phyloP scores from a whole-genome alignment of 2,797 vertebrate species.

The Lutjanus campechanus region DNA sequence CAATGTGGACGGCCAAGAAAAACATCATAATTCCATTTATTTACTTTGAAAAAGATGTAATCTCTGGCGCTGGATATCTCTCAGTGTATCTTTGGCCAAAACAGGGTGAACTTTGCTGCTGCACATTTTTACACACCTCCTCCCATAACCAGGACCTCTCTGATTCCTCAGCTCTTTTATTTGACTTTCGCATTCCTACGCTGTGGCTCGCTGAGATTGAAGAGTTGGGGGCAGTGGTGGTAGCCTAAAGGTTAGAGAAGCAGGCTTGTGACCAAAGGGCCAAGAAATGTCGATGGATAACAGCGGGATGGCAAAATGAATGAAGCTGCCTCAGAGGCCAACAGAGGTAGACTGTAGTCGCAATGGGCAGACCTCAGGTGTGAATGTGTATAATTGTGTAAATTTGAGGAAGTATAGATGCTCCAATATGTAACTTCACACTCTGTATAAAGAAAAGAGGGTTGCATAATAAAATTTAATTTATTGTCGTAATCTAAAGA shows the following conservation, averaged over 20 bases:
- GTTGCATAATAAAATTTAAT: too few species aligned
- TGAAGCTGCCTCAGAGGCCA: background rate
- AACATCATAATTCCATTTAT: constrained; percentile 84
- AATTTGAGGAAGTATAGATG: background rate
- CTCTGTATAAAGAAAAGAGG: too few species aligned
- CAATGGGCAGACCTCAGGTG: constrained; percentile 1
- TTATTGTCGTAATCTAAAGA: too few species aligned
- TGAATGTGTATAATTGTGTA: constrained; percentile 27
- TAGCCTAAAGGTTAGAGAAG: constrained; percentile 58
- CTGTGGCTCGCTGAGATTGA: constrained; percentile 54
- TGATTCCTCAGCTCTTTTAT: constrained; percentile 64
- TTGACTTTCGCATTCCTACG: constrained; percentile 78
- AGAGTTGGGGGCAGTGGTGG: constrained; percentile 3
- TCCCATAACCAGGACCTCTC: constrained; percentile 38
- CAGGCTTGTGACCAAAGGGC: constrained; percentile 28
- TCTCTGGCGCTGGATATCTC: constrained; percentile 78
- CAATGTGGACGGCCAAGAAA: constrained; percentile 80
- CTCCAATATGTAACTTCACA: background rate
- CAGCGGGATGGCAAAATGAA: constrained; percentile 48
- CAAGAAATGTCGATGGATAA: constrained; percentile 33
- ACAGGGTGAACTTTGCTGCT: constrained; percentile 60
- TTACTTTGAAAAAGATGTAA: constrained; percentile 84
- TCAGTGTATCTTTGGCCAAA: constrained; percentile 72
- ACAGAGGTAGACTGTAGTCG: constrained; percentile 28
- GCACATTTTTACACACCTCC: constrained; percentile 48